Evolutionary conservation across 2,888 invertebrate genomes (phyloP).

Genomic region (Leptothorax acervorum): DNA sequence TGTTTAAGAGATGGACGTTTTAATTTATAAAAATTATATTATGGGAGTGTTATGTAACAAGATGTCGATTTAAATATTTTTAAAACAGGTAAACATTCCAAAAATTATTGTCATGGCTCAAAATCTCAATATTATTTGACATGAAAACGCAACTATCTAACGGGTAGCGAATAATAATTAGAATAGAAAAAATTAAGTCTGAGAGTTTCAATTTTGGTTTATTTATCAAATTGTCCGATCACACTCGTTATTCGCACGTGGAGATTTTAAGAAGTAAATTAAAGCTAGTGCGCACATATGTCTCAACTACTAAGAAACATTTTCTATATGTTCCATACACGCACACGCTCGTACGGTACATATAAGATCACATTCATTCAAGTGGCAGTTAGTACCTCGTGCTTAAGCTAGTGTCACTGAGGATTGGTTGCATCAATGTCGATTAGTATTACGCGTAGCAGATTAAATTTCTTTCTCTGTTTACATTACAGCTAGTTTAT

Average conservation of each 20-base stretch:
- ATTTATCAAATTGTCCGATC: constrained; percentile 52
- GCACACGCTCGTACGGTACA: constrained; percentile 48
- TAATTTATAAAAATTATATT: constrained; percentile 22
- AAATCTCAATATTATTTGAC: background rate
- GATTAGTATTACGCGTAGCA: background rate
- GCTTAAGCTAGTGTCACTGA: constrained; percentile 71
- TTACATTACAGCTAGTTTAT: constrained; percentile 4
- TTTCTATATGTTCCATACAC: constrained; percentile 57
- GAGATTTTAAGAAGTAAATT: constrained; percentile 56
- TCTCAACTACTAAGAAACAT: constrained; percentile 27
- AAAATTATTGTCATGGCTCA: background rate
- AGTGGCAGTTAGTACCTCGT: constrained; percentile 80
- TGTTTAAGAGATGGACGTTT: background rate
- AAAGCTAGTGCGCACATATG: constrained; percentile 36
- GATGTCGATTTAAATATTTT: background rate
- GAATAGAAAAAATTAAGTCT: background rate
- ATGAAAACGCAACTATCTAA: background rate
- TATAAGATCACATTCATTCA: constrained; percentile 71
- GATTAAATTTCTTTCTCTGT: constrained; percentile 38
- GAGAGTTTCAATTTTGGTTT: constrained; percentile 30
- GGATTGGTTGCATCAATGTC: constrained; percentile 34
- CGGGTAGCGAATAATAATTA: constrained; percentile 5
- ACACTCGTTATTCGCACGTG: constrained; percentile 35
- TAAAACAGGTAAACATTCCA: constrained; percentile 8
- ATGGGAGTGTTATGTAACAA: background rate